These are phyloP conservation scores for Aphelenchoides avenae DNA, from an alignment of 1,140 invertebrate species.

Conservation along the genomic window DNA sequence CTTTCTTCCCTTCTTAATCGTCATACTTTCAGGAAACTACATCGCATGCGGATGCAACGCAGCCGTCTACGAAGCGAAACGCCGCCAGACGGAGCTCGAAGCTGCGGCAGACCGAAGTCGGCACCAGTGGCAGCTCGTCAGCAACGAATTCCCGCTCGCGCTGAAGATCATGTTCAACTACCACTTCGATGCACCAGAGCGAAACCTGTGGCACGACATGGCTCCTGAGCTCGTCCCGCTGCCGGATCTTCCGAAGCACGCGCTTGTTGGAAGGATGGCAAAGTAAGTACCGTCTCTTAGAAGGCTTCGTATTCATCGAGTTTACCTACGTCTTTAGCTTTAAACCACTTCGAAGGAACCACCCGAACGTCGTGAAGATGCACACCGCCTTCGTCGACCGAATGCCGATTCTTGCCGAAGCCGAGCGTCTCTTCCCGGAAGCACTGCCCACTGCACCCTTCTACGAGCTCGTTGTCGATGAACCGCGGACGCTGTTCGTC, in stretches of 20 bases:
- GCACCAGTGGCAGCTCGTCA: too few relatives aligned
- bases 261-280: constrained; percentile 22
- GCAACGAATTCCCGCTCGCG: constrained; percentile 34
- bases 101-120: too few relatives aligned
- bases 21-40: constrained; percentile 7
- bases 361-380: constrained; percentile 44
- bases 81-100: not conserved
- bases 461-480: constrained; percentile 9
- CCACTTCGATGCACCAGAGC: constrained; percentile 26
- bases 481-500: constrained; percentile 37
- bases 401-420: constrained; percentile 29
- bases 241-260: constrained; percentile 17
- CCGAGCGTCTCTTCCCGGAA: constrained; percentile 34
- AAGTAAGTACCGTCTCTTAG: constrained; percentile 11
- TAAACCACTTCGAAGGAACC: constrained; percentile 20
- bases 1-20: too few relatives aligned
- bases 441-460: constrained; percentile 26
- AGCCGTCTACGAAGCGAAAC: constrained; percentile 20
- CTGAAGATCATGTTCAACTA: constrained; percentile 49
- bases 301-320: not conserved
- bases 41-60: constrained; percentile 23
- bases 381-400: constrained; percentile 40
- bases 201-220: constrained; percentile 31
- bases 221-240: constrained; percentile 39
- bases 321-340: constrained; percentile 16